Evolutionary conservation across 2,113 vertebrate genomes (phyloP).

Genomic region (Anhinga rufa): DNA sequence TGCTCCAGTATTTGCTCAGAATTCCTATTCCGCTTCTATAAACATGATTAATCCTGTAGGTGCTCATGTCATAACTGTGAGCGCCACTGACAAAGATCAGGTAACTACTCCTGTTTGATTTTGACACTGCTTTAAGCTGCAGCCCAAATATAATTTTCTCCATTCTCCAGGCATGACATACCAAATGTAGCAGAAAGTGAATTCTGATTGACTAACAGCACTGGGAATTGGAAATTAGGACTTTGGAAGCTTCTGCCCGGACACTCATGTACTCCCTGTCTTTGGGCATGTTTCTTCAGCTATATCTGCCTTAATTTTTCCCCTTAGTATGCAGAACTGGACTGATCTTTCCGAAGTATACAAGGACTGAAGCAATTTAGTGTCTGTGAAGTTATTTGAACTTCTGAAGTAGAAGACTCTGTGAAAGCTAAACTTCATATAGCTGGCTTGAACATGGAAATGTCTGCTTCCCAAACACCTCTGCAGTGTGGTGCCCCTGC

Average conservation of each 20-base stretch:
- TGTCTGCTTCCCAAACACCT: not conserved
- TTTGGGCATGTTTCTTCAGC: not conserved
- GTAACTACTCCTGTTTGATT: not conserved
- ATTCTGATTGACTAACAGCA: not conserved
- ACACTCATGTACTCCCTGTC: not conserved
- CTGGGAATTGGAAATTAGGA: not conserved
- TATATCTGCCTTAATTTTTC: not conserved
- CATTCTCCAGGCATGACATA: not conserved
- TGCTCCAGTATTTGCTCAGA: conserved; percentile 49
- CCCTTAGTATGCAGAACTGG: not conserved
- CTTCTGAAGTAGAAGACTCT: not conserved
- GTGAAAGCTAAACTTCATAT: not conserved
- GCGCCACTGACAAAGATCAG: conserved; percentile 48
- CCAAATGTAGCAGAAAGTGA: not conserved
- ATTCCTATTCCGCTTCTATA: conserved; percentile 32
- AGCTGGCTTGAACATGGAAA: not conserved
- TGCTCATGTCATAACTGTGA: conserved; percentile 34
- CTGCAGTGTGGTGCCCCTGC: not conserved
- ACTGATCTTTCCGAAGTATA: not conserved
- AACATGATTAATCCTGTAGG: conserved; percentile 46
- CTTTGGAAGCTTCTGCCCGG: not conserved
- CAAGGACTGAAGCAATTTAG: not conserved
- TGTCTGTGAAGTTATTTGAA: not conserved
- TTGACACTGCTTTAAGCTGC: not conserved
- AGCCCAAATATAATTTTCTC: not conserved